Base-by-base conservation (phyloP, 64 coral and sea anemone species). In the Orbicella faveolata region DNA sequence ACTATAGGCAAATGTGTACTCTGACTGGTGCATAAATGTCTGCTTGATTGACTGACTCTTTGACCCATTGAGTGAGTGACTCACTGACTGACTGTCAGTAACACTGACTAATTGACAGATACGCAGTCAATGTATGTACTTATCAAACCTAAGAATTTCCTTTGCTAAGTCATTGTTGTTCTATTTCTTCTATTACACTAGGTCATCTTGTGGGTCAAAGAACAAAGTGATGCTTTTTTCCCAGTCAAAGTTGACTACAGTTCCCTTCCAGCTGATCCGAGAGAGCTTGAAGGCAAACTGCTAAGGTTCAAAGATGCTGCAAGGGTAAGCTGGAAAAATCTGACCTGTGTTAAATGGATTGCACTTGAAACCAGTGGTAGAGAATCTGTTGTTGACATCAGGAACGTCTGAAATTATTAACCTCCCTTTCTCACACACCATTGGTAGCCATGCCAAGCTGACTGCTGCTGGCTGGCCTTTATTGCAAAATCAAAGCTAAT, bases 141-240 rank as follows among this genome's bases (percentile, higher is more conserved):
- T 6, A 48, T 48, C 44, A 6, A 0, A 78, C 13, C 25, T 39
- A 8, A 52, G 1, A 34, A 6, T 67, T 7, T 23, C 64, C 21
- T 25, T n/a, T 70, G 6, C n/a, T 70, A 70, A n/a, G 21, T 1
- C 67, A 6, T 70, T 67, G 18, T 70, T 70, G 11, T 70, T 25
- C 23, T 70, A 70, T 26, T 1, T 26, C 0, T 11, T 1, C 4
- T 70, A 9, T 26, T 36, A 36, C n/a, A 1, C 78, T 72, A 99
- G 97, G 97, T 99, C 8, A 99, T 99, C 34, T 76, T 94, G 19
- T 99, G 97, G 97, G 93, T 99, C 59, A 88, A 99, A 81, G 85
- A 93, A 75, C 97, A 99, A 33, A 99, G 97, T 63, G 97, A 99
- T 67, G 81, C 93, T 85, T 99, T 96, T 93, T 99, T 99, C 51